Base-by-base conservation (phyloP, 1,140 invertebrate species). In the Drosophila melanogaster region DNA sequence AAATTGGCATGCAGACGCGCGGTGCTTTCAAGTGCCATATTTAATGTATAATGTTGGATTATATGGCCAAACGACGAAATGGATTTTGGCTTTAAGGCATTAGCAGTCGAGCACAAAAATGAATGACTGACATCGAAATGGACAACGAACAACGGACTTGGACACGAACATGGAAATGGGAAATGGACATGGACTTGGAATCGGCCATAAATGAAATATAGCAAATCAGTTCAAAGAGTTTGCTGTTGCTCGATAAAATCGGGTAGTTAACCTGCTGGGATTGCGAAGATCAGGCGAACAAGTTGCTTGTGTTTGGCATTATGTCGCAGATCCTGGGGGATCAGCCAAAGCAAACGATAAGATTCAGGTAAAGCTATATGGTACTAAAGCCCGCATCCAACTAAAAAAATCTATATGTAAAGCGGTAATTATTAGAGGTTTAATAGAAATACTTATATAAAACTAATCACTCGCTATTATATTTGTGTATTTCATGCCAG, bases 81-180 rank as follows among this genome's bases (percentile, higher is more conserved):
- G 66, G 66, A 69, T 69, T 69, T 67, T 43, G 49, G 62, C 17
- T 3, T 64, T 17, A 69, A 69, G 62, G 66, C 66, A 70, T 70
- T 70, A 70, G 50, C 54, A 8, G 30, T 8, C 33, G 14, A 26
- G 17, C 22, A 15, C 22, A 38, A 47, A 55, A 55, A 46, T 38
- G 49, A 24, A 54, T n/a, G 49, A 55, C 41, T 47, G 66, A 56
- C 65, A 66, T 26, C 33, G 47, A 50, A 19, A 35, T 51, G 15
- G 49, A 37, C 40, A 40, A 26, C 11, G 53, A n/a, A n/a, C n/a
- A n/a, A n/a, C n/a, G n/a, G n/a, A 55, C 37, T 44, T 43, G 4
- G 50, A 43, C 49, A 54, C 41, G 14, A 53, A 24, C 8, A 44
- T 15, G 19, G 41, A 15, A 8, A 33, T 41, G 22, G 22, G 40